A percentile compares a stretch with the other conserved stretches of the same genome.
Conservation (phyloP, 2,113 vertebrate genomes). For the Anguilla rostrata region DNA sequence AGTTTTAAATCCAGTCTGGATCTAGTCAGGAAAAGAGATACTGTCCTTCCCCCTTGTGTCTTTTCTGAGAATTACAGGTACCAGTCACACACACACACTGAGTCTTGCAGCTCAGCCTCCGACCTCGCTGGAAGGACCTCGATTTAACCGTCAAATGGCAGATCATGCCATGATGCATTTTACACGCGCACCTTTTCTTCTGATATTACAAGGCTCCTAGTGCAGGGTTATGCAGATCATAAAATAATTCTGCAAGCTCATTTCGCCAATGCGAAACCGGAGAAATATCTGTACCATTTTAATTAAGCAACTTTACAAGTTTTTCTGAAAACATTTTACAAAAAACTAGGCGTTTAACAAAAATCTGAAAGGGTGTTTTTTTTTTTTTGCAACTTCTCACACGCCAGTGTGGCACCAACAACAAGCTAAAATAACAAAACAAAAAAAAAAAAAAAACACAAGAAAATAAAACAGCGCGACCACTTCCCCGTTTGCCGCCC, state of each 20-base stretch:
- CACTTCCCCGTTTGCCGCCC: no score
- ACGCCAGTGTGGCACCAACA: no score
- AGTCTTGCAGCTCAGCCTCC: constrained; percentile 21
- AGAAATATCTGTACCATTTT: background rate
- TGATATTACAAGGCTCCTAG: background rate
- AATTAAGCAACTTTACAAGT: background rate
- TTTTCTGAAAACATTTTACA: background rate
- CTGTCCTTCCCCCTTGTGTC: background rate
- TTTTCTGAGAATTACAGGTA: background rate
- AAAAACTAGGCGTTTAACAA: no score
- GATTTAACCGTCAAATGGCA: background rate
- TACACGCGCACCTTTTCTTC: no score
- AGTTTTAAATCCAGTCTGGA: background rate
- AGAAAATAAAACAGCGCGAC: no score
- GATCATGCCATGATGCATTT: background rate
- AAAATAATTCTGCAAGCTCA: no score
- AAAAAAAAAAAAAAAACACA: no score
- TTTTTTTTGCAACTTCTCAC: no score
- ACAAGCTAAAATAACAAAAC: no score
- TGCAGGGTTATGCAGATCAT: no score
- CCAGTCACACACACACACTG: background rate
- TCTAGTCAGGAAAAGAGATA: background rate
- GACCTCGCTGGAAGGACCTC: background rate
- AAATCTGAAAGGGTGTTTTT: background rate
- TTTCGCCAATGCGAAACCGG: no score